A percentile compares a stretch with the other conserved stretches of the same genome.
These are phyloP conservation scores for Ophion slaviceki DNA, from an alignment of 2,888 invertebrate species.

Conservation along the genomic window DNA sequence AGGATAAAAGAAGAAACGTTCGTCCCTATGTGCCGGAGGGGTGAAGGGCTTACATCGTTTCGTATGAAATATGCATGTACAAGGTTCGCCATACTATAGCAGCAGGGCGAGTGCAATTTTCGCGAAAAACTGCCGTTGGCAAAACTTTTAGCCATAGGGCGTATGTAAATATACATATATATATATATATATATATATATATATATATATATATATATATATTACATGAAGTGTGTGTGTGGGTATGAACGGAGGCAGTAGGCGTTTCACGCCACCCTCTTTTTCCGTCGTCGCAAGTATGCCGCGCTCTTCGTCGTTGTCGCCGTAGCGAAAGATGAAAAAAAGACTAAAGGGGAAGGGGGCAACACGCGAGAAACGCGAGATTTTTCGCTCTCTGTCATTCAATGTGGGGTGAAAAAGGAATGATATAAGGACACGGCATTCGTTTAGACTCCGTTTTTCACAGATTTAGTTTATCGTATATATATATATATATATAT, in stretches of 20 bases:
- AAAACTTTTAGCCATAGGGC: slow-evolving; percentile 64
- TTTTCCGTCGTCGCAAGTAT: slow-evolving; percentile 26
- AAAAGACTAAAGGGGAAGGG: slow-evolving; percentile 10
- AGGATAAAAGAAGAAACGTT: slow-evolving; percentile 68
- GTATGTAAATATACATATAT: slow-evolving; percentile 41
- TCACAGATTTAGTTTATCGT: background rate
- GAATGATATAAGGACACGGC: slow-evolving; percentile 16
- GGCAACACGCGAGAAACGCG: slow-evolving; percentile 29
- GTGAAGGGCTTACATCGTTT: slow-evolving; percentile 73
- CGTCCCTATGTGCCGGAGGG: slow-evolving; percentile 70
- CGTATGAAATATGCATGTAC: slow-evolving; percentile 80
- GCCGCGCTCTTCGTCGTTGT: slow-evolving; percentile 48
- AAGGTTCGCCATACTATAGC: slow-evolving; percentile 69
- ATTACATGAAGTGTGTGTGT: too few relatives aligned
- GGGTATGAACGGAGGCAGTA: slow-evolving; percentile 4
- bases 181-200: slow-evolving; percentile 16
- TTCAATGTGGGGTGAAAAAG: slow-evolving; percentile 6
- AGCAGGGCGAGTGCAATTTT: slow-evolving; percentile 74
- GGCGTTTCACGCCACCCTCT: slow-evolving; percentile 32
- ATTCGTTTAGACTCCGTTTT: slow-evolving; percentile 42
- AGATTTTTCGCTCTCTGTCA: slow-evolving; percentile 14
- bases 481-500: background rate
- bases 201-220: slow-evolving; percentile 34
- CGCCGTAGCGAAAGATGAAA: slow-evolving; percentile 3
- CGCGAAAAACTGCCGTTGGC: slow-evolving; percentile 74